These are phyloP conservation scores for Ceyx melanurus DNA, from an alignment of 2,113 vertebrate genomes.

Conservation along the genomic window DNA sequence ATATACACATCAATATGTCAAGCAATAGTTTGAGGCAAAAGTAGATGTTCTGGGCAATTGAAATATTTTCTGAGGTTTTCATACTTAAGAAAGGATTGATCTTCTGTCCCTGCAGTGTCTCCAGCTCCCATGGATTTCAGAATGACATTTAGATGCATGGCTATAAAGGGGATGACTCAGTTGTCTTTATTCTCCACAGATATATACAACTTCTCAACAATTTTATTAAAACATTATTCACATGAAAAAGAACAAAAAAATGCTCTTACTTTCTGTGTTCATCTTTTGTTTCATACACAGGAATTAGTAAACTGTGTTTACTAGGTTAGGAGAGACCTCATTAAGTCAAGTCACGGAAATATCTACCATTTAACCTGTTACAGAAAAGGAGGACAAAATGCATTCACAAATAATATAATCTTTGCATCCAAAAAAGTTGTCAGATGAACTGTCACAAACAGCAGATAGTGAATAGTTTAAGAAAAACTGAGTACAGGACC, in stretches of 20 bases:
- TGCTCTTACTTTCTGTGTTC: background rate
- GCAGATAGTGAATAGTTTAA: background rate
- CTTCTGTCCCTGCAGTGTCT: background rate
- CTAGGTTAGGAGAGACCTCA: background rate
- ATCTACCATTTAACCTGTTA: slow-evolving; percentile 13
- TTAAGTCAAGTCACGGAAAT: slow-evolving; percentile 10
- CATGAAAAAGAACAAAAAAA: background rate
- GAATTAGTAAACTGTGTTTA: background rate
- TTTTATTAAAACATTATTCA: background rate
- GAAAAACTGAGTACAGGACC: background rate
- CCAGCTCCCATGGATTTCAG: background rate
- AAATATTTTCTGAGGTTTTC: background rate
- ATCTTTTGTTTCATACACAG: background rate
- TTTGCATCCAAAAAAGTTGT: background rate
- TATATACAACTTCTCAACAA: background rate
- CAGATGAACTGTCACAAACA: background rate
- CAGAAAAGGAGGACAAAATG: background rate
- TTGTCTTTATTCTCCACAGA: background rate
- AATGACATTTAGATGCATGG: background rate
- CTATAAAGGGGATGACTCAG: background rate
- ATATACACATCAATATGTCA: background rate
- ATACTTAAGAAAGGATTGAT: background rate
- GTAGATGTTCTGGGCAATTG: background rate
- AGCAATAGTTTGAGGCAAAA: slow-evolving; percentile 14
- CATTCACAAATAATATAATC: background rate